Evolutionary conservation across 2,113 vertebrate genomes (phyloP).

Genomic region (Gnathonemus echidnorhynchus): DNA sequence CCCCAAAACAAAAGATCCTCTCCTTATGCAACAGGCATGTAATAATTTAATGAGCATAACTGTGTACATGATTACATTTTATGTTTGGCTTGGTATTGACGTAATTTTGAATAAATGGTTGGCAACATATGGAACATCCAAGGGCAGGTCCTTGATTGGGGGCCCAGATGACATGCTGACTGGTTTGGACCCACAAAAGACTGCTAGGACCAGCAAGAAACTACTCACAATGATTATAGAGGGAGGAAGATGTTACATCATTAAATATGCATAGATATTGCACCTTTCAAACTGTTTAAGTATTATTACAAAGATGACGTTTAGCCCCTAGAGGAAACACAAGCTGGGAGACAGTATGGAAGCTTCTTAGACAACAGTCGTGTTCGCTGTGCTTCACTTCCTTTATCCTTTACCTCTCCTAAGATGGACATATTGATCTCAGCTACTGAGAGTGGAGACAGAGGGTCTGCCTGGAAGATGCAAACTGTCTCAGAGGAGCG

Average conservation of each 20-base stretch:
- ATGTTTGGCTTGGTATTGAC: neutral
- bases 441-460: constrained; percentile 4
- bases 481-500: neutral
- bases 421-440: constrained; percentile 20
- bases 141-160: neutral
- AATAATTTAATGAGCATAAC: neutral
- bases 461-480: neutral
- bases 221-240: neutral
- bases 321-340: constrained; percentile 8
- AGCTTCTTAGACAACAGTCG: neutral
- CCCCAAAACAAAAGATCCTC: neutral
- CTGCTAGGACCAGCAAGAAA: neutral
- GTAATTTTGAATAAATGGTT: neutral
- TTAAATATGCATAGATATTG: neutral
- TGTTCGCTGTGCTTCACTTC: neutral
- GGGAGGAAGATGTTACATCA: neutral
- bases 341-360: constrained; percentile 3
- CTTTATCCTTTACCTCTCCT: neutral
- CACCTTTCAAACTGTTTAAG: constrained; percentile 1
- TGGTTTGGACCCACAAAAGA: neutral
- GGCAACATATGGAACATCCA: neutral
- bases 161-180: neutral
- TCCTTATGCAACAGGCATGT: neutral
- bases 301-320: constrained; percentile 7
- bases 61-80: neutral